These are phyloP conservation scores for Mungos mungo DNA, from an alignment of 2,113 vertebrate species.

Conservation along the genomic window DNA sequence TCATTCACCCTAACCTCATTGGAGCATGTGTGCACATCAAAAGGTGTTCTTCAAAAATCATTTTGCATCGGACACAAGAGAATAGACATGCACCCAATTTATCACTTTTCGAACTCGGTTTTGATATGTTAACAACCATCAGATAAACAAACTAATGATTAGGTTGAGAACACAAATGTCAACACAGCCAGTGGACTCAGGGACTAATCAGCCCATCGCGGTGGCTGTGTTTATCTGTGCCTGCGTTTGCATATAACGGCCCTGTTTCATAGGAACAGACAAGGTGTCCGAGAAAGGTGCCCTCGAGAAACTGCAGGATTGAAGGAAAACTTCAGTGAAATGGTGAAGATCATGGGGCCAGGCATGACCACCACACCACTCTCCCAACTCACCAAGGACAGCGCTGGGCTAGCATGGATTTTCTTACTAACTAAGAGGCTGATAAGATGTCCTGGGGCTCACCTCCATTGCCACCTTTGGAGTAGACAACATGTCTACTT, in stretches of 20 bases:
- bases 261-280: neutral
- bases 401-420: neutral
- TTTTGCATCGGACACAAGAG: neutral
- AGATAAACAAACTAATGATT: slow-evolving; percentile 48
- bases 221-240: slow-evolving; percentile 17
- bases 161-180: slow-evolving; percentile 37
- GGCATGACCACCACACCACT: too few species aligned
- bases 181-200: neutral
- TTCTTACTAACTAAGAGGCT: neutral
- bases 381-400: neutral
- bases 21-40: neutral
- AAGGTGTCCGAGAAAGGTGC: neutral
- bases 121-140: slow-evolving; percentile 26
- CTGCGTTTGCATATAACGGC: neutral
- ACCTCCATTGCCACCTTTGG: neutral
- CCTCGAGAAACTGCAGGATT: neutral
- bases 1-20: neutral
- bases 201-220: neutral
- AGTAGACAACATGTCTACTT: neutral
- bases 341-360: neutral
- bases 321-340: neutral
- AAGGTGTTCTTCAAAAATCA: slow-evolving; percentile 33
- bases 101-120: neutral
- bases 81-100: neutral
- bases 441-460: neutral